Conservation (phyloP, 2,888 invertebrate species). For the Ctena decussata region DNA sequence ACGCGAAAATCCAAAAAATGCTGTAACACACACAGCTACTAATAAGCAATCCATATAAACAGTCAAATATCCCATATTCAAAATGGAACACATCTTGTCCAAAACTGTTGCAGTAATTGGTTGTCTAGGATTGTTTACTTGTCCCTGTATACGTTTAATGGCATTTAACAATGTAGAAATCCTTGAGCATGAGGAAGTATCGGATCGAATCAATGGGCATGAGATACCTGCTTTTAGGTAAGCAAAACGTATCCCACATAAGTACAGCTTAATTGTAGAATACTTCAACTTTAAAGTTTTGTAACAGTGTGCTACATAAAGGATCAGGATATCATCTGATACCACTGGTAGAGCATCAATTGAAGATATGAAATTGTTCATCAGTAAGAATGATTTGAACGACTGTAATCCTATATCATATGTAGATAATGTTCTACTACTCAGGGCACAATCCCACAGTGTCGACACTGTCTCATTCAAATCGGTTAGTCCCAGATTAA, state of each 20-base stretch:
- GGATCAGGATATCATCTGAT: too few relatives aligned
- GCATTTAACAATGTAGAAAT: not conserved
- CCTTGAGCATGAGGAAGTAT: not conserved
- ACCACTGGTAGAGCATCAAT: too few relatives aligned
- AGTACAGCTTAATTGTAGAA: too few relatives aligned
- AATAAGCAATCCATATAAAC: not conserved
- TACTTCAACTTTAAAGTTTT: not conserved
- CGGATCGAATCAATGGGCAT: not conserved
- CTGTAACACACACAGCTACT: not conserved
- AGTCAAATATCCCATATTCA: not conserved
- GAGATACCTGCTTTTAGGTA: too few relatives aligned
- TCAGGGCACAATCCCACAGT: too few relatives aligned
- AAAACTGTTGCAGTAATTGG: not conserved
- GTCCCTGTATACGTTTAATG: not conserved
- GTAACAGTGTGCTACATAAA: not conserved
- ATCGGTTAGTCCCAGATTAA: too few relatives aligned
- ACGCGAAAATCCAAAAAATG: not conserved
- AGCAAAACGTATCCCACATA: too few relatives aligned
- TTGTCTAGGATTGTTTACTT: not conserved
- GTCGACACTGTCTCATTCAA: too few relatives aligned
- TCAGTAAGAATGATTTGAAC: too few relatives aligned
- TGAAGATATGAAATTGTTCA: too few relatives aligned
- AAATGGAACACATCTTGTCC: not conserved
- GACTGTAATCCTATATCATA: too few relatives aligned
- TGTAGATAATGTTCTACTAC: too few relatives aligned